These are phyloP conservation scores for Carlito syrichta DNA, from an alignment of 2,113 vertebrate species.

Conservation along the genomic window DNA sequence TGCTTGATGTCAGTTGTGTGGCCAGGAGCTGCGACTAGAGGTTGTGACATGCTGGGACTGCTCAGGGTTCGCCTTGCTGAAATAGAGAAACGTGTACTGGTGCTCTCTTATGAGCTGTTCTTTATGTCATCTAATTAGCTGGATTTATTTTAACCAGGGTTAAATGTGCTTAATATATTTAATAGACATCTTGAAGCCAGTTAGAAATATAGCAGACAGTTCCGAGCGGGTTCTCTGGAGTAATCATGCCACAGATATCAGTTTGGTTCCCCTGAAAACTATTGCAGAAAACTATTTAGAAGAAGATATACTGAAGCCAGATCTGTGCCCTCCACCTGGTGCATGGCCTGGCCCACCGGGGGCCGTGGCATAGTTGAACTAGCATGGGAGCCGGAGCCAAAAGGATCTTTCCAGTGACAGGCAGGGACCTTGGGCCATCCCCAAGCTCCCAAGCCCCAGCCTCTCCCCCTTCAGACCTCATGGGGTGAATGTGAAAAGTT, in stretches of 20 bases:
- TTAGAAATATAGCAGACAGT: conserved; percentile 19
- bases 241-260: background rate
- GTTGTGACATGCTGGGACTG: background rate
- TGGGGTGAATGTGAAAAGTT: background rate
- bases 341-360: background rate
- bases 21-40: background rate
- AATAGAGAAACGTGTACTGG: conserved; percentile 37
- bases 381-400: background rate
- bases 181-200: conserved; percentile 48
- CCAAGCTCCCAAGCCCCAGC: background rate
- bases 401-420: background rate
- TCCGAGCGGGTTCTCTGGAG: background rate
- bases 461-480: background rate
- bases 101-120: conserved; percentile 51
- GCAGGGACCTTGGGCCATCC: background rate
- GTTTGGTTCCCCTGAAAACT: conserved; percentile 37
- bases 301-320: background rate
- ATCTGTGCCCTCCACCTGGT: background rate
- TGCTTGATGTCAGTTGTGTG: background rate
- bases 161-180: conserved; percentile 42
- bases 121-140: conserved; percentile 49
- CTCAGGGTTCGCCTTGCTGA: background rate
- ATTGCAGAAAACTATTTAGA: conserved; percentile 1
- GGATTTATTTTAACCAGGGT: conserved; percentile 55
- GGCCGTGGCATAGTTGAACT: background rate